Evolutionary conservation across 2,888 invertebrate genomes (phyloP).

Genomic region (Myopa tessellatipennis): DNA sequence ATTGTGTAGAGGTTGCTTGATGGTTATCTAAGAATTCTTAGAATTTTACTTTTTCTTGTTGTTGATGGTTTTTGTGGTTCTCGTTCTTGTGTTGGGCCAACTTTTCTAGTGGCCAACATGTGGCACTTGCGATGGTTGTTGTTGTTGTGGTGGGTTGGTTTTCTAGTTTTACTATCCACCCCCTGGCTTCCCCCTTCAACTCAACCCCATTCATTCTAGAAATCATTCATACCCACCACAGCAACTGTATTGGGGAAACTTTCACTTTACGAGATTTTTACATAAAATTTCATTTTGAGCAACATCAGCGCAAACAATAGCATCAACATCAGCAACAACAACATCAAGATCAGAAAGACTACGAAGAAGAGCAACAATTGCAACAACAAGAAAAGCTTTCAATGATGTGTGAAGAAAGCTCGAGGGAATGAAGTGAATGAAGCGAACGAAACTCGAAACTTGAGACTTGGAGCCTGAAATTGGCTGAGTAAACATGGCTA

Average conservation of each 20-base stretch:
- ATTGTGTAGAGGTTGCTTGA: background rate
- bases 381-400: constrained; percentile 37
- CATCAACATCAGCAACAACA: constrained; percentile 12
- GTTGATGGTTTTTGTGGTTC: background rate
- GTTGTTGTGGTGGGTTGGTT: background rate
- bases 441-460: constrained; percentile 16
- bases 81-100: background rate
- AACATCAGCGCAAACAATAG: background rate
- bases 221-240: constrained; percentile 1
- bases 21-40: background rate
- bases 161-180: no score
- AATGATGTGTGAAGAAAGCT: constrained; percentile 24
- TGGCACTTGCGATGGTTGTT: background rate
- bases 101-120: background rate
- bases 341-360: background rate
- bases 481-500: constrained; percentile 18
- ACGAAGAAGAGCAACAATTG: constrained; percentile 4
- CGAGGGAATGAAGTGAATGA: constrained; percentile 34
- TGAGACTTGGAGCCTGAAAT: constrained; percentile 12
- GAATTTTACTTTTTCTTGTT: no score
- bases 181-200: background rate
- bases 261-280: constrained; percentile 50
- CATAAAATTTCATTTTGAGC: constrained; percentile 51
- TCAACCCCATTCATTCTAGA: background rate
- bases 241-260: constrained; percentile 51